A percentile compares a stretch with the other conserved stretches of the same genome.
phyloP scores from a whole-genome alignment of 2,113 vertebrate genomes.

The Bettongia penicillata region DNA sequence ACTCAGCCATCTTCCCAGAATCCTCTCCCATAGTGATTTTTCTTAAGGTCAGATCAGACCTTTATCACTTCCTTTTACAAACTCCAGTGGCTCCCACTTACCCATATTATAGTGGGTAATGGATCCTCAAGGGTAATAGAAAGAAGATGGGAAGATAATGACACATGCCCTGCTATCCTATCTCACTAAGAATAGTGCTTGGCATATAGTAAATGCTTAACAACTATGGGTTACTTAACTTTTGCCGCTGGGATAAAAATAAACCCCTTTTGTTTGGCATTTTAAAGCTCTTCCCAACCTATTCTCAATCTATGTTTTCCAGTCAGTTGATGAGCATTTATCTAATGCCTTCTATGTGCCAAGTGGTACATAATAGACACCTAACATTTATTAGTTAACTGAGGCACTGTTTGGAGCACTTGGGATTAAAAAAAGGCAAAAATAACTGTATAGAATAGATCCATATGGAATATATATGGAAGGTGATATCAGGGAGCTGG shows the following conservation, averaged over 20 bases:
- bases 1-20: too few species aligned
- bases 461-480: too few species aligned
- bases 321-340: not conserved
- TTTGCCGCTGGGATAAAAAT: not conserved
- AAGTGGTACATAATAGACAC: not conserved
- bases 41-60: not conserved
- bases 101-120: not conserved
- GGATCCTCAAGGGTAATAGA: not conserved
- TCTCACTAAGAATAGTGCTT: not conserved
- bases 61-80: not conserved
- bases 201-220: not conserved
- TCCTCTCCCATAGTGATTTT: not conserved
- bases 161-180: not conserved
- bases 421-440: not conserved
- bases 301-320: not conserved
- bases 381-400: too few species aligned
- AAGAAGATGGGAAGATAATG: not conserved
- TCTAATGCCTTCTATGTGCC: not conserved
- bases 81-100: not conserved
- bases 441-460: not conserved
- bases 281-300: not conserved
- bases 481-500: not conserved
- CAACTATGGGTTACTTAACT: not conserved
- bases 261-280: not conserved
- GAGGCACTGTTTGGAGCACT: too few species aligned